Evolutionary conservation across 2,113 vertebrate species (phyloP).

Genomic region (Hyla sarda): DNA sequence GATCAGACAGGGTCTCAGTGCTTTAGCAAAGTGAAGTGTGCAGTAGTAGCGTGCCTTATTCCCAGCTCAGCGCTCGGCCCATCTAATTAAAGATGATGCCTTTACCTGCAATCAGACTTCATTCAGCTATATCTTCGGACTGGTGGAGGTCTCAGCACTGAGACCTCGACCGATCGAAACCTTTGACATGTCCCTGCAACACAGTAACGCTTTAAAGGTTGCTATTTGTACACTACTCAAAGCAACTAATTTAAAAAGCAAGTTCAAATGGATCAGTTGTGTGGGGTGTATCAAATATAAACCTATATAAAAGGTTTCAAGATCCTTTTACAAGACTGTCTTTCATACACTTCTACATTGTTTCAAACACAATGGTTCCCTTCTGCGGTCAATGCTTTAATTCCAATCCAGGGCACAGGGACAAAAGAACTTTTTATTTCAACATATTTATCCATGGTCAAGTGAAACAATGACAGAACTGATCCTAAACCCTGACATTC

Average conservation of each 20-base stretch:
- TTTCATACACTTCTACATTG: constrained; percentile 16
- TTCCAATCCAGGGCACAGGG: not conserved
- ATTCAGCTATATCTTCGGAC: too few species aligned
- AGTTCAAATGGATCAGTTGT: not conserved
- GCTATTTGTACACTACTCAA: not conserved
- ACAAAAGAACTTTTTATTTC: not conserved
- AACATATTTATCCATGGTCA: constrained; percentile 9
- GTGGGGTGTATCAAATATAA: not conserved
- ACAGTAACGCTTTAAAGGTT: too few species aligned
- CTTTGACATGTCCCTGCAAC: too few species aligned
- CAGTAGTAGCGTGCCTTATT: too few species aligned
- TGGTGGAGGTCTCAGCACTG: too few species aligned
- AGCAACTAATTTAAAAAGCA: not conserved
- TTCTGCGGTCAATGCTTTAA: not conserved
- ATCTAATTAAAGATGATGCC: too few species aligned
- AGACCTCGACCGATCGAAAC: too few species aligned
- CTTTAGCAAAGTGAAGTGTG: too few species aligned
- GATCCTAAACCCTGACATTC: not conserved
- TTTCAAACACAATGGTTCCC: not conserved
- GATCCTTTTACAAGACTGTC: constrained; percentile 1
- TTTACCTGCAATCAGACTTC: too few species aligned
- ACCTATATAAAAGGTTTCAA: not conserved
- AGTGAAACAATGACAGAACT: not conserved
- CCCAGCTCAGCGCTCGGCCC: too few species aligned
- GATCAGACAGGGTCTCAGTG: too few species aligned